Evolutionary conservation across 1,140 invertebrate species (phyloP), one percentile per base, ranked within the genome.

Genomic region (Helicoverpa zea): DNA sequence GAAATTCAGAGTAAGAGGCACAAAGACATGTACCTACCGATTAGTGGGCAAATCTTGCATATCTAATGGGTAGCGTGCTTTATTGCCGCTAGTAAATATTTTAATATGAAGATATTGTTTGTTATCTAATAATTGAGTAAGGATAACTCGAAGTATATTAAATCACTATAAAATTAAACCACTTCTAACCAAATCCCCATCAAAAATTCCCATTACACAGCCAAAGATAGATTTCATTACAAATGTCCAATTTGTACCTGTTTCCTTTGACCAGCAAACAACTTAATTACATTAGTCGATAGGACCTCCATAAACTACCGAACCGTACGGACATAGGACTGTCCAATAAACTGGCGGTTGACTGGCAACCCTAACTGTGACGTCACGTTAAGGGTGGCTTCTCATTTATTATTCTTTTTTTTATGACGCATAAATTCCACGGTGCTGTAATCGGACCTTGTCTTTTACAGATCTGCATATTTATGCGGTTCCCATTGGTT

Each of bases 391-490:
- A 73, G 68, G 63, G 76, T 12, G 51, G 63, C n/a, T 43, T 59
- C 77, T 72, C 77, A 79, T 79, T 79, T 79, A 79, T 77, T 77
- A 77, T 79, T 79, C 78, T 73, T 56, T 73, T 54, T 80, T 80
- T 80, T 74, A 80, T 56, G 79, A 80, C 70, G 59, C 79, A 80
- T 80, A 80, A 74, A 80, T 80, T 80, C 58, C 16, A 47, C 43
- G 68, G 30, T 16, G 14, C 54, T 70, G 76, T 82, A 82, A 79
- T 79, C 81, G 75, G 58, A 73, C 58, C 58, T 43, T 63, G 66
- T 77, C 74, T 70, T 18, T 16, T 23, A 35, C 49, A 61, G 74
- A 77, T 77, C 64, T 81, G 63, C 80, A 75, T 76, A 76, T 70
- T 72, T 70, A 73, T 74, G 61, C 59, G 72, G 70, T 79, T 47